phyloP scores from a whole-genome alignment of 23 tunicate species.

The Halocynthia aurantium region DNA sequence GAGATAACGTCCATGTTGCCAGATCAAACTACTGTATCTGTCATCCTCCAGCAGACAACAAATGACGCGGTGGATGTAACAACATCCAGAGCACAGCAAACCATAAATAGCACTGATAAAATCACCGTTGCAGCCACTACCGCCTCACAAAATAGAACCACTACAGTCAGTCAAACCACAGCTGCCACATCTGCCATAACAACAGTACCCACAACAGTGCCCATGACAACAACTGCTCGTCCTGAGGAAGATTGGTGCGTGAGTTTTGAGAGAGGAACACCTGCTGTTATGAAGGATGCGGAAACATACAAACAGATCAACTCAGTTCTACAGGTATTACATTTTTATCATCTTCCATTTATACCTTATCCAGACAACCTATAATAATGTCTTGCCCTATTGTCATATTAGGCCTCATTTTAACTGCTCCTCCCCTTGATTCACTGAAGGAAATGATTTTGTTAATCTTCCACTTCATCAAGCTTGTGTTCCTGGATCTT shows the following conservation, averaged over 20 bases:
- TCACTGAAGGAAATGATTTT: no score
- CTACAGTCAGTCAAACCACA: background rate
- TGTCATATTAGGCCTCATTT: background rate
- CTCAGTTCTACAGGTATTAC: conserved; percentile 32
- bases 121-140: no score
- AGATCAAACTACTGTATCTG: no score
- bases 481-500: background rate
- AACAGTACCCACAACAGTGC: background rate
- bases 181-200: background rate
- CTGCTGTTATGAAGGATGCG: conserved; percentile 28
- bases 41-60: no score
- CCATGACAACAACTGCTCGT: background rate
- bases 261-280: conserved; percentile 42
- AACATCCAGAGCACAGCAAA: no score
- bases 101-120: no score
- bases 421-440: no score
- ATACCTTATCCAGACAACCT: background rate
- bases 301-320: conserved; percentile 34
- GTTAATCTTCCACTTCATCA: background rate
- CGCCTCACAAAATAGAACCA: no score
- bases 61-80: no score
- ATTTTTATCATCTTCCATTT: background rate
- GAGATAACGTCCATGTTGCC: no score
- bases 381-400: background rate
- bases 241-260: conserved; percentile 29